Evolutionary conservation across 2,113 vertebrate species (phyloP).

Genomic region (Oreamnos americanus): DNA sequence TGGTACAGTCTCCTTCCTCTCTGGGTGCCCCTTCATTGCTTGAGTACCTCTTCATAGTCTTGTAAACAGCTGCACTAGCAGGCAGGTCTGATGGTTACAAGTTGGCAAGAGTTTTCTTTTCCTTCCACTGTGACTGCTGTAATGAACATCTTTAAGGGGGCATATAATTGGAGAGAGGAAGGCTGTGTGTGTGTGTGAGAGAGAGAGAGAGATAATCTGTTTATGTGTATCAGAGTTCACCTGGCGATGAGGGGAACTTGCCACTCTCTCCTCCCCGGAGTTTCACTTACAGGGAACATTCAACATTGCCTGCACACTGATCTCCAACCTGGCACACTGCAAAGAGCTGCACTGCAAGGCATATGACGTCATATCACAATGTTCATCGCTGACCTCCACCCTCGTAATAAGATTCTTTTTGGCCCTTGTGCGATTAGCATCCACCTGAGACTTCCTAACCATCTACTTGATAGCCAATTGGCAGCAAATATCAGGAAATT

Average conservation of each 20-base stretch:
- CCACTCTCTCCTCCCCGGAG: not conserved
- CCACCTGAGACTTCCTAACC: not conserved
- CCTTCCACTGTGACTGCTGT: not conserved
- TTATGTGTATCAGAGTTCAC: not conserved
- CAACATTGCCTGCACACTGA: not conserved
- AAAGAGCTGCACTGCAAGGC: not conserved
- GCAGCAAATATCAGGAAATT: constrained; percentile 33
- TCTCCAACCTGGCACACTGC: not conserved
- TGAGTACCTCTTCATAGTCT: not conserved
- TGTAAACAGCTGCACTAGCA: not conserved
- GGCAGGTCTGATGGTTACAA: not conserved
- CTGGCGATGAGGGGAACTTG: not conserved
- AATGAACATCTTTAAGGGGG: not conserved
- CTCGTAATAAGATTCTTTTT: not conserved
- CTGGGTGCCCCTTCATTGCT: not conserved
- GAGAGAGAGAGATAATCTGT: not conserved
- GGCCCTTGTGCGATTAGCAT: not conserved
- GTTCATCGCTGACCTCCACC: not conserved
- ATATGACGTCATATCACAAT: not conserved
- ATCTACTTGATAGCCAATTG: not conserved
- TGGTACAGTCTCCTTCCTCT: not conserved
- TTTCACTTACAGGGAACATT: not conserved
- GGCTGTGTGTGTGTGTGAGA: not conserved
- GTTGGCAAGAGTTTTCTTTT: not conserved
- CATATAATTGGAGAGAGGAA: not conserved